Base-by-base conservation (phyloP, 2,888 invertebrate species). In the Spialia ferax region DNA sequence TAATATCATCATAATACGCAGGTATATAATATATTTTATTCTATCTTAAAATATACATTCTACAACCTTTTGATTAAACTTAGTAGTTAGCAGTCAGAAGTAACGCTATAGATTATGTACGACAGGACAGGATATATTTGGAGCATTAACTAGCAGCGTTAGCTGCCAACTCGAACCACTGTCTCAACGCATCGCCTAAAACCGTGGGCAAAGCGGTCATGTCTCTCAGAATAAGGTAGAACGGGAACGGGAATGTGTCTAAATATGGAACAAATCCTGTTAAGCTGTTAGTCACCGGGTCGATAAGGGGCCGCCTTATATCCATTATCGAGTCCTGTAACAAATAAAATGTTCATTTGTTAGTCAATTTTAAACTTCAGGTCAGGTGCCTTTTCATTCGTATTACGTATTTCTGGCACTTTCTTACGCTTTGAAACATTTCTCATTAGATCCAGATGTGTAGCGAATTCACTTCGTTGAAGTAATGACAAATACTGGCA, bases 131-230 rank as follows among this genome's bases (percentile, higher is more conserved):
- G 5, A 42, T 42, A 42, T 48, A 6, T 10, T 11, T 48, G 8
- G 0, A 0, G 11, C 20, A 8, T 48, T 48, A 48, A 55, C 26
- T 55, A 55, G 81, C 74, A 63, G 90, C 94, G 84, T 95, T 96
- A 18, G 96, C 96, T 13, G 99, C 98, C 70, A 99, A 93, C 94
- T 99, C 99, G 86, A 99, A 99, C 99, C 99, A 99, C 84, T 99
- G 99, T 68, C 99, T 93, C 70, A 99, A 94, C 0, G 99, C 99
- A 86, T 99, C 99, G 77, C 99, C 98, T 29, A 99, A 94, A 1
- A 99, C 98, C 38, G 95, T 94, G 0, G 99, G 99, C 69, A 99
- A 90, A 26, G 97, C 96, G 71, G 96, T 96, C 78, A 99, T 96
- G 82, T 99, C 98, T 69, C 98, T 93, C 29, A 99, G 95, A 78